These are phyloP conservation scores for Aphelinus atriplicis DNA, from an alignment of 1,140 invertebrate genomes.

Conservation along the genomic window DNA sequence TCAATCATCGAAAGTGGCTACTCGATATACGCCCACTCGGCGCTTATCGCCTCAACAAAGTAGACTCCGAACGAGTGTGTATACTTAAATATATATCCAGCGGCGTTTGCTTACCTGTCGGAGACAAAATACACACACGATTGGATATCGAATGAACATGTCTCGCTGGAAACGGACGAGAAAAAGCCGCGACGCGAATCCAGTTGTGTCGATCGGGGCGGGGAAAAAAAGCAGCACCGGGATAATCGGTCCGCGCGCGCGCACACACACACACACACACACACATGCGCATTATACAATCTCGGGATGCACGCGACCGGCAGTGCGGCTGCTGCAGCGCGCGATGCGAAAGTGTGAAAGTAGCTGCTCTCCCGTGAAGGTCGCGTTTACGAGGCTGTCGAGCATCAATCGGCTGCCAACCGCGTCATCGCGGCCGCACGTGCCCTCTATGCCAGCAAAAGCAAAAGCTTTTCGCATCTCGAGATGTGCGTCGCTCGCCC, in stretches of 20 bases:
- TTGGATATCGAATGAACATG: too few species aligned
- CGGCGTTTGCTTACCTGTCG: too few species aligned
- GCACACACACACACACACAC: too few species aligned
- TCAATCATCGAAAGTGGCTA: too few species aligned
- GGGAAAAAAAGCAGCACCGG: background rate
- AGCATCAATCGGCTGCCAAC: background rate
- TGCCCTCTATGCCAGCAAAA: background rate
- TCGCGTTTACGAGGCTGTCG: background rate
- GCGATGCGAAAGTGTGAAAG: slow-evolving; percentile 17
- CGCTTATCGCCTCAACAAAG: too few species aligned
- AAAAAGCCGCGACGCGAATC: background rate
- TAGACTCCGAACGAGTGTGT: too few species aligned
- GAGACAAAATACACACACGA: too few species aligned
- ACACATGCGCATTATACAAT: slow-evolving; percentile 1
- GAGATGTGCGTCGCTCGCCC: too few species aligned
- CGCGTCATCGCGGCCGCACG: background rate
- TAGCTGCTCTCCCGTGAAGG: background rate
- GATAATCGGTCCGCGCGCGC: background rate
- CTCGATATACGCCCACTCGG: too few species aligned
- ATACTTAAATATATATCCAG: too few species aligned
- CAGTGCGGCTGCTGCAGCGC: background rate
- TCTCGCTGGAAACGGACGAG: too few species aligned
- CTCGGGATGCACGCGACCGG: background rate
- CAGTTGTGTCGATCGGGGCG: background rate
- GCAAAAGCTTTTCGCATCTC: too few species aligned